These are phyloP conservation scores for Myotis daubentonii DNA, from an alignment of 2,797 vertebrate genomes.

Conservation along the genomic window DNA sequence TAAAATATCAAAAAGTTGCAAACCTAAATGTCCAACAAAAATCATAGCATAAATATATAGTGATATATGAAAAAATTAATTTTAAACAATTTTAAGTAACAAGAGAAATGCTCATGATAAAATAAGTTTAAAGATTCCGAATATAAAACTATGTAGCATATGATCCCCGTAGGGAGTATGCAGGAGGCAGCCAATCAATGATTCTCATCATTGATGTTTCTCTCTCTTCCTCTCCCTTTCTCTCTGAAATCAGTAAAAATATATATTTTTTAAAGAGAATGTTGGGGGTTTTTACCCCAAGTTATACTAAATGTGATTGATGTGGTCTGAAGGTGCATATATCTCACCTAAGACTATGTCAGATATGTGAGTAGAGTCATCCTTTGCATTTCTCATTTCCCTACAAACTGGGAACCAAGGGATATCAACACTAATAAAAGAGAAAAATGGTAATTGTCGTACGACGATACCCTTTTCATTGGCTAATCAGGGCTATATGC, in stretches of 20 bases:
- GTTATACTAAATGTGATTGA: background rate
- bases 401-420: background rate
- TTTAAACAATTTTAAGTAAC: background rate
- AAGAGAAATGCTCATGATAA: background rate
- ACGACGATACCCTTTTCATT: no score
- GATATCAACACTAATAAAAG: no score
- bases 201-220: no score
- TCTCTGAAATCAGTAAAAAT: no score
- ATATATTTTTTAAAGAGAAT: background rate
- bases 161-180: background rate
- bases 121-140: background rate
- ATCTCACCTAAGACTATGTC: background rate
- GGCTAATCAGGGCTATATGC: no score
- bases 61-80: background rate
- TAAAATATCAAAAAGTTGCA: conserved; percentile 7
- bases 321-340: background rate
- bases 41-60: background rate
- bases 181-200: no score
- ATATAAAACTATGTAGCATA: background rate
- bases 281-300: background rate
- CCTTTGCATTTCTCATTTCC: background rate
- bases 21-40: conserved; percentile 29
- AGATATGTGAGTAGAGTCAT: background rate
- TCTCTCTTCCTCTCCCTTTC: no score
- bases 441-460: no score